Percentiles rank a stretch among this genome's conserved stretches.
phyloP scores from a whole-genome alignment of 53 echinoderm and acorn worm species.

The Echinarachnius parma region DNA sequence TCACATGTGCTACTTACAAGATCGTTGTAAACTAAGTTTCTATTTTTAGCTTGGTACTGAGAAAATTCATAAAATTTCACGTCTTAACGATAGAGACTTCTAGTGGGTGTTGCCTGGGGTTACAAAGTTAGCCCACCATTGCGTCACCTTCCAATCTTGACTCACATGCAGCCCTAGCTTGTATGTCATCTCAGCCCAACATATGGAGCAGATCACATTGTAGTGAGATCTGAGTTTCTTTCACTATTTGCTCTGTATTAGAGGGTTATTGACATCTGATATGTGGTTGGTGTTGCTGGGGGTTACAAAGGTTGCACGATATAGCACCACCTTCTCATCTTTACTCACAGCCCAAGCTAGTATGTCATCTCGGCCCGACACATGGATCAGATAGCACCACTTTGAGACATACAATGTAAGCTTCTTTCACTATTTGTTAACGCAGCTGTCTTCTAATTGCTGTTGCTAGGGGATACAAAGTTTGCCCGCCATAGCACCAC shows the following conservation, averaged over 20 bases:
- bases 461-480: no score
- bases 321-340: slow-evolving; percentile 92
- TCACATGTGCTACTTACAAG: no score
- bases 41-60: no score
- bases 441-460: no score
- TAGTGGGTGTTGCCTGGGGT: no score
- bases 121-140: slow-evolving; percentile 71
- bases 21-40: no score
- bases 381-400: slow-evolving; percentile 87
- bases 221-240: slow-evolving; percentile 81
- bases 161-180: slow-evolving; percentile 76
- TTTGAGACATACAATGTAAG: slow-evolving; percentile 68
- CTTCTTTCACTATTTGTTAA: slow-evolving; percentile 58
- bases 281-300: not conserved
- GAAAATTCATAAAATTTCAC: no score
- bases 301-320: slow-evolving; percentile 70
- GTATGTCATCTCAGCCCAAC: slow-evolving; percentile 66
- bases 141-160: slow-evolving; percentile 77
- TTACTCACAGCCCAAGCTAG: slow-evolving; percentile 84
- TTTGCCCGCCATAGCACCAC: slow-evolving; percentile 72
- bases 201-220: slow-evolving; percentile 89
- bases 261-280: not conserved
- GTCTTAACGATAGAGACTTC: no score
- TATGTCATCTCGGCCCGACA: slow-evolving; percentile 79
- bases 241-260: no score